A percentile compares a stretch with the other conserved stretches of the same genome.
Conservation (phyloP, 2,797 vertebrate species). For the Rhabdomys pumilio region DNA sequence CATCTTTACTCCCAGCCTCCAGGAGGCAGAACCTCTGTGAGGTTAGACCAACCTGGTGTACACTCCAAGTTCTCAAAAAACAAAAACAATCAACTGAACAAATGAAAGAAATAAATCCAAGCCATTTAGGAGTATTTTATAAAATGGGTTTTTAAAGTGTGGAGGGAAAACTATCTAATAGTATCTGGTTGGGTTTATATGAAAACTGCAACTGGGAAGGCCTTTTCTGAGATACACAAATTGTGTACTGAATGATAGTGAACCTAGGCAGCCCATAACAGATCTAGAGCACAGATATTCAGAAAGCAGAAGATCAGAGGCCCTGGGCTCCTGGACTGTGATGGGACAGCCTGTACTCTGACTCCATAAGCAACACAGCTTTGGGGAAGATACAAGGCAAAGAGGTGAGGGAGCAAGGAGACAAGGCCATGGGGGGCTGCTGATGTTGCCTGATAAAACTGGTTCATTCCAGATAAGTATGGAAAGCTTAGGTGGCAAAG, state of each 20-base stretch:
- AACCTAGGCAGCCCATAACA: not conserved
- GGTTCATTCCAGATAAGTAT: slow-evolving; percentile 10
- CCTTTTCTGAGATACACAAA: not conserved
- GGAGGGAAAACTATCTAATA: slow-evolving; percentile 21
- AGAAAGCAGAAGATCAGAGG: slow-evolving; percentile 6
- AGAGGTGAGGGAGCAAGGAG: not conserved
- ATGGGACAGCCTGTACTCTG: not conserved
- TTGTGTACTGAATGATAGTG: not conserved
- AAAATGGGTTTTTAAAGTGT: slow-evolving; percentile 54
- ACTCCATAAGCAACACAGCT: not conserved
- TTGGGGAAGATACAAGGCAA: not conserved
- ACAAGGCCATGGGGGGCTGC: not conserved
- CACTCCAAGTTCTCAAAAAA: not conserved
- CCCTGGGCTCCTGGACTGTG: not conserved
- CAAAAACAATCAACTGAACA: not conserved
- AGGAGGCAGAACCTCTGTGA: not conserved
- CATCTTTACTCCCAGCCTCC: not conserved
- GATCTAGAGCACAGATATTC: slow-evolving; percentile 9
- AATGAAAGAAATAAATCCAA: slow-evolving; percentile 19
- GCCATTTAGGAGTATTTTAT: not conserved
- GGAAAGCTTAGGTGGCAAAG: not conserved
- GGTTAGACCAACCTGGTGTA: not conserved
- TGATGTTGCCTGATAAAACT: not conserved
- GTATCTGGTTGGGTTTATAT: slow-evolving; percentile 37
- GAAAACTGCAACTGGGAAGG: slow-evolving; percentile 29